Evolutionary conservation across 2,888 invertebrate species (phyloP).

Genomic region (Epirrhoe alternata): DNA sequence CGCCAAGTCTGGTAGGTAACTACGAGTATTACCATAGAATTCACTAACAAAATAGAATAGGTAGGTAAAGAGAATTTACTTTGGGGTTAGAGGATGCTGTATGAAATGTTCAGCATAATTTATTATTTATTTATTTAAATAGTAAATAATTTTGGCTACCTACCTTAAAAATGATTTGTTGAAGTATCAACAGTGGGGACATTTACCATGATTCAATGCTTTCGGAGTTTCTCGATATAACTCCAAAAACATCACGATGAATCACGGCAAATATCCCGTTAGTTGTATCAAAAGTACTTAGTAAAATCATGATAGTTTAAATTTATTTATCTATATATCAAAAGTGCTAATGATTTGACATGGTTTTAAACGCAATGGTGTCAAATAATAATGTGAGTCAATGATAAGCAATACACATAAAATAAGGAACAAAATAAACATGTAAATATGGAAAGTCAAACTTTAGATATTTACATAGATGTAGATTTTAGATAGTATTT

Average conservation of each 20-base stretch:
- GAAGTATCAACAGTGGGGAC: too few relatives aligned
- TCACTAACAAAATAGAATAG: background rate
- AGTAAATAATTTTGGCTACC: too few relatives aligned
- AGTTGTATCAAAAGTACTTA: too few relatives aligned
- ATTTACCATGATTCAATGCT: too few relatives aligned
- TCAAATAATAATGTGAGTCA: conserved; percentile 65
- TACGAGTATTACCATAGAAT: background rate
- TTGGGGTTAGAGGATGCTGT: too few relatives aligned
- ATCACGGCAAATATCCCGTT: too few relatives aligned
- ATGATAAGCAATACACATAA: conserved; percentile 62
- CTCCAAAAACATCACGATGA: too few relatives aligned
- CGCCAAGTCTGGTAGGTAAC: background rate
- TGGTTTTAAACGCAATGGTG: conserved; percentile 40
- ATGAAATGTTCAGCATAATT: too few relatives aligned
- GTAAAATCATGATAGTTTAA: too few relatives aligned
- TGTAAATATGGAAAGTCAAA: conserved; percentile 13
- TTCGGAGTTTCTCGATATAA: too few relatives aligned
- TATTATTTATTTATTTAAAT: too few relatives aligned
- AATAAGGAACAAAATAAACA: conserved; percentile 10
- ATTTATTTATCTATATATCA: background rate
- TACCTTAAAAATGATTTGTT: too few relatives aligned
- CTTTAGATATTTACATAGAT: conserved; percentile 1
- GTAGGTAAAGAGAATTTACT: background rate
- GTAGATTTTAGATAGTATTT: background rate
- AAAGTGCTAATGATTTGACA: conserved; percentile 17